Percentiles rank a stretch among this genome's conserved stretches.
These are phyloP conservation scores for Crypturellus undulatus DNA, from an alignment of 2,113 vertebrate species.

Conservation along the genomic window DNA sequence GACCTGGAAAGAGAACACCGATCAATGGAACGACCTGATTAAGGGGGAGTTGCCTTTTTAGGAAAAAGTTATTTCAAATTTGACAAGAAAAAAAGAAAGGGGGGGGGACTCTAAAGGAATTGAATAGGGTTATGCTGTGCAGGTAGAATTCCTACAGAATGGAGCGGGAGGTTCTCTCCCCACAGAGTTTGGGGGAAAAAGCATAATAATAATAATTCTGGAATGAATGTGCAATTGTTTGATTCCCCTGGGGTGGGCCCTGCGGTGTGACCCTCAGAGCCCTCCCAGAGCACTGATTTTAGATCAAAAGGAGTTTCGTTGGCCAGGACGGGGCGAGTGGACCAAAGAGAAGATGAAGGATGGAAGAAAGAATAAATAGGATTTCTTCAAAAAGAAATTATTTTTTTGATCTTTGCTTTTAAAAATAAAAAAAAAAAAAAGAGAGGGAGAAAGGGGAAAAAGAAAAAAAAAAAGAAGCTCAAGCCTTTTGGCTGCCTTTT, in stretches of 20 bases:
- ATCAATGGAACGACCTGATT: conserved; percentile 19
- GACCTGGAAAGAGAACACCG: neutral
- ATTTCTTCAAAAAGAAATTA: conserved; percentile 13
- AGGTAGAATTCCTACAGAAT: neutral
- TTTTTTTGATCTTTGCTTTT: conserved; percentile 53
- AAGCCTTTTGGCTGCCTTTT: conserved; percentile 48
- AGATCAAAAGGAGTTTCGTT: conserved; percentile 47
- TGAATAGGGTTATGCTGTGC: conserved; percentile 10
- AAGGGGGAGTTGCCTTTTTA: conserved; percentile 27
- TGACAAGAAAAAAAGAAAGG: neutral
- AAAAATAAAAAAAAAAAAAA: neutral
- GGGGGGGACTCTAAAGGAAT: neutral
- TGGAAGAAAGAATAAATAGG: neutral
- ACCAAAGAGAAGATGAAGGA: conserved; percentile 40
- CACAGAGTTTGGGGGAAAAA: neutral
- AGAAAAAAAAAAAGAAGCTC: conserved; percentile 2
- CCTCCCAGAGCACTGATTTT: conserved; percentile 48
- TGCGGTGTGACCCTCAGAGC: neutral
- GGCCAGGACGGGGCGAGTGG: conserved; percentile 10
- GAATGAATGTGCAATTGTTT: neutral
- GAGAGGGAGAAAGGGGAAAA: neutral
- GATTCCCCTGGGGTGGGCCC: neutral
- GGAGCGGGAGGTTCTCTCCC: neutral
- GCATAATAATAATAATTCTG: neutral
- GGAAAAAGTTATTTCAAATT: neutral